Base-by-base conservation (phyloP, 2,797 vertebrate genomes). In the Heteromormyrus szaboi region DNA sequence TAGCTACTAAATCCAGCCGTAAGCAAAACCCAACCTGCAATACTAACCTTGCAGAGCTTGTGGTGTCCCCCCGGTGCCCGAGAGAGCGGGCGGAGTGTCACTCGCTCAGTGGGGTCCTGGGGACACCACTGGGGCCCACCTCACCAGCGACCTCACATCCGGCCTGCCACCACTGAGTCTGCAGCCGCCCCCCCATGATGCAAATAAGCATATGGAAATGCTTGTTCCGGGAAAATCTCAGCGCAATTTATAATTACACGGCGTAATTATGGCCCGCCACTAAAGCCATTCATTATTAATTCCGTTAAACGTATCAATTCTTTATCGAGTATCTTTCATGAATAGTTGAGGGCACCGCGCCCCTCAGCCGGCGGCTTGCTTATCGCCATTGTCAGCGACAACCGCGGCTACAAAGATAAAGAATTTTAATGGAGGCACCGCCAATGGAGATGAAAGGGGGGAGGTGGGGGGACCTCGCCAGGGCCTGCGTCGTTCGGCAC, bases 331-430 rank as follows among this genome's bases (percentile, higher is more conserved):
- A 50, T 44, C 22, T 88, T 85, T 48, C 81, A 48, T 44, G 33
- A 56, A 51, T 59, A 19, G 54, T 22, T 65, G 81, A 89, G 50
- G n/a, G 51, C 19, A 37, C 33, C 33, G 56, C 7, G 37, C 48
- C 85, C 54, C 53, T 14, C 14, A 44, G 46, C 44, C 14, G 48
- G 50, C 46, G 4, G 88, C 79, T 29, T 84, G 56, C 79, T 89
- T 88, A 84, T 53, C 72, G 56, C 92, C 93, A 95, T 95, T 95
- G 96, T 95, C 94, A 94, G 93, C 91, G 93, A 93, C 94, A 94
- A 94, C 94, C 95, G 95, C 95, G 94, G 95, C 95, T 94, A 94
- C 94, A 94, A 94, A 95, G 95, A 95, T 95, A 95, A 95, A 95
- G 95, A 93, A 94, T 94, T 94, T 93, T 95, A 95, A 94, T 95